phyloP scores from a whole-genome alignment of 2,797 vertebrate species.

The Cetoscarus ocellatus region DNA sequence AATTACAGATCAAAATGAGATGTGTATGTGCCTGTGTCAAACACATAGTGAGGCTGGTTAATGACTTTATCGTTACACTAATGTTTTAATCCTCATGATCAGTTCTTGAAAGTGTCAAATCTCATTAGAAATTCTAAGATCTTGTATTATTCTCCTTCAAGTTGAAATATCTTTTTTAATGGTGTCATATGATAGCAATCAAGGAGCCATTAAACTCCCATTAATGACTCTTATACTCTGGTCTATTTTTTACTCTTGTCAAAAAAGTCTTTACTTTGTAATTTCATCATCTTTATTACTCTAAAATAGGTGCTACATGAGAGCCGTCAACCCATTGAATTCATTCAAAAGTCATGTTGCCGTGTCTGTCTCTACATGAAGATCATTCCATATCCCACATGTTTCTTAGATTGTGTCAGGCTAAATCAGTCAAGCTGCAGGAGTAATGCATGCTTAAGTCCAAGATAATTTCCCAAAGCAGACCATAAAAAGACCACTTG shows the following conservation, averaged over 20 bases:
- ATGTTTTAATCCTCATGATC: slow-evolving; percentile 45
- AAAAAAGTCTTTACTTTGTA: too few species aligned
- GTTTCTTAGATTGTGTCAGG: too few species aligned
- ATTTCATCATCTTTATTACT: too few species aligned
- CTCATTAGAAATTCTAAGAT: slow-evolving; percentile 26
- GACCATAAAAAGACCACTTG: too few species aligned
- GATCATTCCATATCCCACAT: too few species aligned
- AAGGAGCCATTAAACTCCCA: slow-evolving; percentile 9
- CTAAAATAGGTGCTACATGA: too few species aligned
- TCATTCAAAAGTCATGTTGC: too few species aligned
- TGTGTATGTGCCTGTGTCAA: slow-evolving; percentile 13
- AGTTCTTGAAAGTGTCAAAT: slow-evolving; percentile 27
- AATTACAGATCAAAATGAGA: slow-evolving; percentile 47
- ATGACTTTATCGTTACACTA: slow-evolving; percentile 30
- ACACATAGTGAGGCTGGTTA: slow-evolving; percentile 21
- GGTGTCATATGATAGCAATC: slow-evolving; percentile 23
- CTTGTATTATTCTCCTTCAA: slow-evolving; percentile 72
- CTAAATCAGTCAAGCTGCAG: too few species aligned
- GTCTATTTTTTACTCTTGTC: background rate
- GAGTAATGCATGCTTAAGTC: too few species aligned
- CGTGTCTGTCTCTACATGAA: too few species aligned
- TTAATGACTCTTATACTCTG: slow-evolving; percentile 8
- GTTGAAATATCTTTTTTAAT: slow-evolving; percentile 54
- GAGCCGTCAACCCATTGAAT: too few species aligned
- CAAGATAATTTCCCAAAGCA: too few species aligned